Conservation (phyloP, 2,888 invertebrate genomes). For the Acanthosepion lycidas region DNA sequence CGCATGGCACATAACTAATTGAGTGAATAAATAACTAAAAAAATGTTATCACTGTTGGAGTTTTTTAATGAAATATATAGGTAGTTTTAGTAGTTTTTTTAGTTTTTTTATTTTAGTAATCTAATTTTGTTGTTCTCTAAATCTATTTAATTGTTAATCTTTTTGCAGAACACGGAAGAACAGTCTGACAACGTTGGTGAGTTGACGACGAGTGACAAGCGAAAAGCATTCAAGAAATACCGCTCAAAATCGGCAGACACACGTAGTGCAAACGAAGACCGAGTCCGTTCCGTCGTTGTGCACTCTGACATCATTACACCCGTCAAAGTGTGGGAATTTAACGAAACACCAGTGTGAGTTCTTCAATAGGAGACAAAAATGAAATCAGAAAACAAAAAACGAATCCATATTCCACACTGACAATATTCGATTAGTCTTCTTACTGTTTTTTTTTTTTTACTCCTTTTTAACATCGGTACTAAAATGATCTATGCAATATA, state of each 20-base stretch:
- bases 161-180: background rate
- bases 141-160: background rate
- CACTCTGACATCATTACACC: constrained; percentile 55
- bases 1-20: too few species aligned
- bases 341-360: constrained; percentile 57
- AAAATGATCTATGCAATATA: too few species aligned
- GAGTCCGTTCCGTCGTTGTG: constrained; percentile 36
- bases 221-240: constrained; percentile 52
- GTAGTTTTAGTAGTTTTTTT: too few species aligned
- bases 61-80: too few species aligned
- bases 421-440: background rate
- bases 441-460: background rate
- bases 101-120: too few species aligned
- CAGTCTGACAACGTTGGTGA: background rate
- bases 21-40: too few species aligned
- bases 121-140: background rate
- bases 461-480: too few species aligned
- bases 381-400: background rate
- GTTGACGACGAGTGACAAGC: background rate
- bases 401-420: background rate
- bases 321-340: constrained; percentile 57
- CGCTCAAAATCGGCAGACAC: constrained; percentile 57
- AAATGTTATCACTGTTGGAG: too few species aligned
- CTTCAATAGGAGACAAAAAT: background rate
- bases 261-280: background rate